A percentile compares a stretch with the other conserved stretches of the same genome.
phyloP scores from a whole-genome alignment of 2,797 vertebrate species.

The Leptatherina wallacei region DNA sequence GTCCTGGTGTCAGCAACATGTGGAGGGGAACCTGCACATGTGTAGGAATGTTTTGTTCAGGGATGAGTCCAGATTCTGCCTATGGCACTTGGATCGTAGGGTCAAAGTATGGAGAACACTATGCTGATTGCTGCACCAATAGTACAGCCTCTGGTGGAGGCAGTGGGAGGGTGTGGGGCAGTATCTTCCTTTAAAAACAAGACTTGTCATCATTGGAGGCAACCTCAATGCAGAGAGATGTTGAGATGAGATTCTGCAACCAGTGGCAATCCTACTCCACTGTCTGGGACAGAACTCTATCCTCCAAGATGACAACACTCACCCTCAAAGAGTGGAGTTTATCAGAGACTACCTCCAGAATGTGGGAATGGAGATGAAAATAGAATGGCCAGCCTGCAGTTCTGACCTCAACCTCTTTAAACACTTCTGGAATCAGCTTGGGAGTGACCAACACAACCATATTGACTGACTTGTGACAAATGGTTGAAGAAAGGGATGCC shows the following conservation, averaged over 20 bases:
- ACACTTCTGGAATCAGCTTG: too few relatives aligned
- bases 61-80: too few relatives aligned
- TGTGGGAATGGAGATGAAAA: neutral
- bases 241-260: neutral
- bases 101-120: neutral
- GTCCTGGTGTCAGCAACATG: neutral
- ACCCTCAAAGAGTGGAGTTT: neutral
- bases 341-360: neutral
- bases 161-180: too few relatives aligned
- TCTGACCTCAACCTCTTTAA: too few relatives aligned
- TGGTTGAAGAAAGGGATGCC: too few relatives aligned
- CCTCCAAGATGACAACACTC: too few relatives aligned
- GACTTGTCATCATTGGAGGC: neutral
- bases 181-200: neutral
- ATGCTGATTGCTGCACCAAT: neutral
- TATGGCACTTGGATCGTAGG: neutral
- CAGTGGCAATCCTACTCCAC: too few relatives aligned
- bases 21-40: neutral
- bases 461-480: too few relatives aligned
- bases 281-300: too few relatives aligned
- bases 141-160: neutral
- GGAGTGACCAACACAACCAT: neutral
- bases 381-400: too few relatives aligned
- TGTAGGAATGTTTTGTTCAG: neutral
- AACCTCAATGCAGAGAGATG: neutral